Conservation (phyloP, 2,113 vertebrate species). For the Catagonus wagneri region DNA sequence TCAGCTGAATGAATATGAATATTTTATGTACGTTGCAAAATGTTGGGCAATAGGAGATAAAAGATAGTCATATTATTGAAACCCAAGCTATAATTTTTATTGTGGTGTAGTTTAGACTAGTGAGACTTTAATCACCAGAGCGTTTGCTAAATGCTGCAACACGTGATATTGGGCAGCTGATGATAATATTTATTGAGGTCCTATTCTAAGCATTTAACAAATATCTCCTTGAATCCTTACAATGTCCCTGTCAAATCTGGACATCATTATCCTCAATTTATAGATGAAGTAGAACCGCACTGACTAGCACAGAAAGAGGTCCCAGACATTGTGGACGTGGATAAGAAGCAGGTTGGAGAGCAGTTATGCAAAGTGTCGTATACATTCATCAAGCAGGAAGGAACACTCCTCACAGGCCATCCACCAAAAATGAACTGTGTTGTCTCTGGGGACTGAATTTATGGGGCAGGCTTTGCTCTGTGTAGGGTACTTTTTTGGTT, state of each 20-base stretch:
- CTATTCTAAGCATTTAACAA: background rate
- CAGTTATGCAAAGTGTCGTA: background rate
- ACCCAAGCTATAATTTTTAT: background rate
- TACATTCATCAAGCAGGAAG: background rate
- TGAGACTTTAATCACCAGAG: background rate
- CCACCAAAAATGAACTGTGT: background rate
- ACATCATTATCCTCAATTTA: background rate
- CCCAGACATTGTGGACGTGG: background rate
- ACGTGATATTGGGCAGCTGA: background rate
- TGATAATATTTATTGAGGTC: background rate
- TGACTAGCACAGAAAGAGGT: background rate
- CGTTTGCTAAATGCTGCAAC: background rate
- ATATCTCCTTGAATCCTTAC: background rate
- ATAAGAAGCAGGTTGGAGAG: background rate
- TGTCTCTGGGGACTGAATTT: background rate
- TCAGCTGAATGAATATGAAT: background rate
- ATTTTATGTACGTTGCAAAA: slow-evolving; percentile 14
- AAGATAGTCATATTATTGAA: background rate
- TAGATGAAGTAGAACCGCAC: background rate
- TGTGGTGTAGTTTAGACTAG: background rate
- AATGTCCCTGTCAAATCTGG: background rate
- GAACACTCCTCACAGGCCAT: background rate
- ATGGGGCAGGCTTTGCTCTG: background rate
- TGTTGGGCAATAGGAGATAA: background rate
- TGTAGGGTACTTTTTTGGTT: background rate